Conservation (phyloP, 2,888 invertebrate species). For the Eulithis prunata region DNA sequence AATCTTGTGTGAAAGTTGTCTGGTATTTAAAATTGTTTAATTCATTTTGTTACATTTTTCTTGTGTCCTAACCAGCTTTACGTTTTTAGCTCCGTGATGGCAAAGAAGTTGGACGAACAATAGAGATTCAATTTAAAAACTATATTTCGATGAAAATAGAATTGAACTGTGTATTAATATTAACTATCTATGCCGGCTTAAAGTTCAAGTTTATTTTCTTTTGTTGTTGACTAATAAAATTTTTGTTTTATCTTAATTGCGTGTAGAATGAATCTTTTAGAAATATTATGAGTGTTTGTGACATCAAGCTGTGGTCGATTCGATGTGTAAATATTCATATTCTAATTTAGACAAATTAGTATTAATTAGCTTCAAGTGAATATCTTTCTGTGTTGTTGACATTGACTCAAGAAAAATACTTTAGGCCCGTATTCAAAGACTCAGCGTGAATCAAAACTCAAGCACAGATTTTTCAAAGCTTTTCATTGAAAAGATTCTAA, state of each 20-base stretch:
- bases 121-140: too few species aligned
- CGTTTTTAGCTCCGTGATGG: too few species aligned
- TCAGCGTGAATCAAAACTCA: too few species aligned
- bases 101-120: too few species aligned
- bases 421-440: too few species aligned
- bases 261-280: constrained; percentile 17
- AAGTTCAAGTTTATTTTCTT: too few species aligned
- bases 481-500: too few species aligned
- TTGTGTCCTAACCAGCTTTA: too few species aligned
- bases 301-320: constrained; percentile 53
- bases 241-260: not conserved
- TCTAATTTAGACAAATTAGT: constrained; percentile 76
- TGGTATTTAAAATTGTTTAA: not conserved
- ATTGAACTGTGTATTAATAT: too few species aligned
- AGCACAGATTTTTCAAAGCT: too few species aligned
- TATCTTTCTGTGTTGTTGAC: constrained; percentile 64
- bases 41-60: not conserved
- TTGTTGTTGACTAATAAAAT: not conserved
- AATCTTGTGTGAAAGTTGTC: constrained; percentile 32
- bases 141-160: too few species aligned
- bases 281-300: constrained; percentile 33
- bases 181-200: too few species aligned
- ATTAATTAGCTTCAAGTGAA: constrained; percentile 72
- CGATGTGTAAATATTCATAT: constrained; percentile 65
- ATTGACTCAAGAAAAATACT: constrained; percentile 22